Base-by-base conservation (phyloP, 2,888 invertebrate genomes). In the Dysmachus trigonus region DNA sequence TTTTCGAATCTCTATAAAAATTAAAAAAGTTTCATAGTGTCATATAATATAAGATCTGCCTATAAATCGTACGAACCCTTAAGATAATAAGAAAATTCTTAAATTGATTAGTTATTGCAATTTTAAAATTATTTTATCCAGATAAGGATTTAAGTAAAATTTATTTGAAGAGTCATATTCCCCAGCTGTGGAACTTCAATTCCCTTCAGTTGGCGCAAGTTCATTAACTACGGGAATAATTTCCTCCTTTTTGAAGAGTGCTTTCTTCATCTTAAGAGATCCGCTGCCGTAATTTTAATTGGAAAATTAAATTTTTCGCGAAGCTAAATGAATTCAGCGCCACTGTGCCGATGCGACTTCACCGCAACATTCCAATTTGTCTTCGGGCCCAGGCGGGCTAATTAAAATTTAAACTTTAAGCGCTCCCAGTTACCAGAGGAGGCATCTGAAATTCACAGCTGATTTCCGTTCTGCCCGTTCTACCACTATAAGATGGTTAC, bases 381-480 rank as follows among this genome's bases (percentile, higher is more conserved):
- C 62, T 62, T 73, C 33, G 13, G 73, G 73, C n/a, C 31, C 73
- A 30, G 13, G 31, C 73, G 31, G 33, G n/a, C 31, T 33, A 73
- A 73, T 73, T 73, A 73, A 73, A 73, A 73, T 33, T 73, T 73
- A 73, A 73, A 73, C 33, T 73, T 73, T n/a, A 31, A 33, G 30
- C 33, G 31, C 73, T 31, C n/a, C n/a, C 31, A 22, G 73, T 5
- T 33, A 10, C 76, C 76, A n/a, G 38, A 33, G n/a, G n/a, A 38
- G 41, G 35, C 76, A 27, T 47, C 47, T 27, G n/a, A 77, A 77
- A 77, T 77, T 47, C 77, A 77, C 77, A 77, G 77, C 47, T 77
- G 77, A 77, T 77, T 77, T 47, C 35, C 35, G 13, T 18, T 62
- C n/a, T 62, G 22, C 22, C 22, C 10, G 18, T n/a, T n/a, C 18